Evolutionary conservation across 53 echinoderm and acorn worm genomes (phyloP).

Genomic region (Paelopatides confundens): DNA sequence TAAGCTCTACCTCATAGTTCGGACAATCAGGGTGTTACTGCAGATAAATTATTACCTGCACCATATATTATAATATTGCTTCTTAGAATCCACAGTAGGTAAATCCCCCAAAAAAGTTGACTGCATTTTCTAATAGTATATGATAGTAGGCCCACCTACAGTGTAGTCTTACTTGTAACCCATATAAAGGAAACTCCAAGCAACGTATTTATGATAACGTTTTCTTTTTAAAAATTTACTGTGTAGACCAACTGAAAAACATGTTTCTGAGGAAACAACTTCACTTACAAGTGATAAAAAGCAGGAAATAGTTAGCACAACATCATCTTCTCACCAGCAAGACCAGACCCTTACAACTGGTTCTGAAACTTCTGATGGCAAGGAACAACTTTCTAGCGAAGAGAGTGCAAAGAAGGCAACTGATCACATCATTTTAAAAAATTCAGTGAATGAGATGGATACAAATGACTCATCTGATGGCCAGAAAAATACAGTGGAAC

Average conservation of each 20-base stretch:
- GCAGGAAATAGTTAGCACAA: background rate
- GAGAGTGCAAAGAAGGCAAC: background rate
- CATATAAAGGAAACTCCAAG: too few relatives aligned
- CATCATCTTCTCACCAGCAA: background rate
- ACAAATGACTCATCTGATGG: background rate
- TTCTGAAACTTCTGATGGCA: background rate
- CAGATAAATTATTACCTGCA: too few relatives aligned
- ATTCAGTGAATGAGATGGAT: background rate
- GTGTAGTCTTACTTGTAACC: too few relatives aligned
- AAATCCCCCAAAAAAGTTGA: too few relatives aligned
- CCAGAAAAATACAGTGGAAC: background rate
- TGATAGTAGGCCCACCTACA: too few relatives aligned
- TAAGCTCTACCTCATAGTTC: too few relatives aligned
- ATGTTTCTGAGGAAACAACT: background rate
- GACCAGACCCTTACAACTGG: background rate
- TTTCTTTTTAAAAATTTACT: background rate
- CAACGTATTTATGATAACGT: too few relatives aligned
- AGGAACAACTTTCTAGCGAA: background rate
- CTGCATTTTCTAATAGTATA: too few relatives aligned
- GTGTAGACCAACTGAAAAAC: background rate
- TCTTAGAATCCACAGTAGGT: too few relatives aligned
- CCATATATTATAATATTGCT: too few relatives aligned
- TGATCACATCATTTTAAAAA: background rate
- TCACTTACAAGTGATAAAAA: background rate
- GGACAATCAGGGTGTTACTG: too few relatives aligned